phyloP scores from a whole-genome alignment of 2,797 vertebrate genomes.

The Miichthys miiuy region DNA sequence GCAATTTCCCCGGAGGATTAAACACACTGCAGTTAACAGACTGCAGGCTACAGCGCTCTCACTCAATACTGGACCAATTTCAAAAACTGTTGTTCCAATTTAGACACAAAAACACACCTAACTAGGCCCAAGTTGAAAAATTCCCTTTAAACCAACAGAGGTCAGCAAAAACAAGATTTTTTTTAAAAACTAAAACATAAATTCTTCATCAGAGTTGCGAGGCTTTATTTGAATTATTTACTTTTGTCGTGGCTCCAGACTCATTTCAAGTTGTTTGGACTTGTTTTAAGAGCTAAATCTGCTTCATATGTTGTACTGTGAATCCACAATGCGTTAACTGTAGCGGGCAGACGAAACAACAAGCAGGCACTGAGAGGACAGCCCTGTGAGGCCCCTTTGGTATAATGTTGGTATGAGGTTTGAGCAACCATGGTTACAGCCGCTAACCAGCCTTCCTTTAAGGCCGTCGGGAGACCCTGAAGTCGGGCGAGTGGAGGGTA shows the following conservation, averaged over 20 bases:
- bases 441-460: conserved; percentile 32
- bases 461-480: conserved; percentile 27
- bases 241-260: not conserved
- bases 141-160: not conserved
- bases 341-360: conserved; percentile 69
- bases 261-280: accelerated
- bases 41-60: no score
- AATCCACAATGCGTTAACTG: conserved; percentile 71
- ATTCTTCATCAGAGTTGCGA: not conserved
- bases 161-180: not conserved
- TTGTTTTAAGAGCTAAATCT: conserved; percentile 3
- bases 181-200: not conserved
- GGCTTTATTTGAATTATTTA: not conserved
- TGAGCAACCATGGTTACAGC: conserved; percentile 67
- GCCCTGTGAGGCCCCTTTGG: conserved; percentile 81
- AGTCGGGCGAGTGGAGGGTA: conserved; percentile 23
- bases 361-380: conserved; percentile 82
- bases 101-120: no score
- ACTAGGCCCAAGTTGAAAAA: no score
- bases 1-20: no score
- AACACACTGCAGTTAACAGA: no score
- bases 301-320: conserved; percentile 58
- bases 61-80: no score
- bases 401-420: conserved; percentile 40
- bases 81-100: no score